These are phyloP conservation scores for Vireo griseus DNA, from an alignment of 2,797 vertebrate genomes.

Conservation along the genomic window DNA sequence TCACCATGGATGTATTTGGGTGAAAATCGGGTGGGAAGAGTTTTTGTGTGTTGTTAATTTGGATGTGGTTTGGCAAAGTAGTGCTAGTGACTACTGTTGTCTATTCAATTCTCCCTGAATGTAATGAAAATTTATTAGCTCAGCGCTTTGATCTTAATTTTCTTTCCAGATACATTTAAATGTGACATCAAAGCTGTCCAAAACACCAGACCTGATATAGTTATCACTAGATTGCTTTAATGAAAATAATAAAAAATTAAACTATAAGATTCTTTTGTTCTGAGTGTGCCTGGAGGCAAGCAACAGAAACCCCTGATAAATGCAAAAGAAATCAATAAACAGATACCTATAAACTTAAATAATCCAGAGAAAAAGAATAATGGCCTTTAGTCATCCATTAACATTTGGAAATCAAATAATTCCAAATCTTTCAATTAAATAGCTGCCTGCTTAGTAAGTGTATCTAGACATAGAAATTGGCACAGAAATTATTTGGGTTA, in stretches of 20 bases:
- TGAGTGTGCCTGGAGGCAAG: neutral
- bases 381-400: neutral
- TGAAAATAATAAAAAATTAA: neutral
- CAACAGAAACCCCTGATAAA: neutral
- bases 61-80: neutral
- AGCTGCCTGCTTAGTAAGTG: neutral
- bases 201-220: neutral
- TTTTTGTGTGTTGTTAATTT: neutral
- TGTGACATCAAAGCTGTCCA: conserved; percentile 6
- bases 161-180: neutral
- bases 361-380: neutral
- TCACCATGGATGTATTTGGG: neutral
- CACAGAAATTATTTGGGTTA: neutral
- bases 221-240: neutral
- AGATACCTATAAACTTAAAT: neutral
- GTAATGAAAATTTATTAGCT: neutral
- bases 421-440: neutral
- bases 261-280: neutral
- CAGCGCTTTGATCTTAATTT: conserved; percentile 10
- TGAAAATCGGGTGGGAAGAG: neutral
- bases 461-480: neutral
- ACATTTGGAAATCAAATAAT: neutral
- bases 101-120: neutral
- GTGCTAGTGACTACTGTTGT: neutral
- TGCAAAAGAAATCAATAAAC: neutral